A percentile compares a stretch with the other conserved stretches of the same genome.
These are phyloP conservation scores for Pemphigus obesinymphae DNA, from an alignment of 1,140 invertebrate genomes.

Conservation along the genomic window DNA sequence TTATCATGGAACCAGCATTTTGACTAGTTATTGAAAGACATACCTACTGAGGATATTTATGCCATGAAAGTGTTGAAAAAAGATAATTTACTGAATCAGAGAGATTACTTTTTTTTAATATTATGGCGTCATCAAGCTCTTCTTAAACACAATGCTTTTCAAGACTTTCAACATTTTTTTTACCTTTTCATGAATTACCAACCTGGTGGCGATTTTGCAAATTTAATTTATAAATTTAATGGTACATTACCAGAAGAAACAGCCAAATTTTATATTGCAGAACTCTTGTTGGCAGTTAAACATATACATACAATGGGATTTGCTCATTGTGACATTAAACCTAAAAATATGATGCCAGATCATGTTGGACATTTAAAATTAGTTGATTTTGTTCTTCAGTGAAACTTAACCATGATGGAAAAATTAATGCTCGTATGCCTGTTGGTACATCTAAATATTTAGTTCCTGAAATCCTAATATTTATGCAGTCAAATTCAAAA, in stretches of 20 bases:
- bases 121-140: conserved; percentile 73
- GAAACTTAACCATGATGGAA: conserved; percentile 56
- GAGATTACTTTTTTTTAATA: conserved; percentile 50
- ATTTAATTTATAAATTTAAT: conserved; percentile 70
- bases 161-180: conserved; percentile 79
- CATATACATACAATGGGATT: conserved; percentile 93
- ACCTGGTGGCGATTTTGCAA: conserved; percentile 79
- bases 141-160: conserved; percentile 76
- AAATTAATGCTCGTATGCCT: conserved; percentile 59
- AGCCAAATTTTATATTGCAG: conserved; percentile 91
- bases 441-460: conserved; percentile 79
- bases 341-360: conserved; percentile 94
- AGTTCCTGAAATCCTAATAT: conserved; percentile 65
- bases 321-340: conserved; percentile 94
- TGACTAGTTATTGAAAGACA: conserved; percentile 80
- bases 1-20: conserved; percentile 49
- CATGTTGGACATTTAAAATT: conserved; percentile 91
- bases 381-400: conserved; percentile 89
- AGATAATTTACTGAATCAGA: conserved; percentile 63
- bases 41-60: conserved; percentile 83
- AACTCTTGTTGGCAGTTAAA: conserved; percentile 87
- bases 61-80: conserved; percentile 85
- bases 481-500: conserved; percentile 33
- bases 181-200: conserved; percentile 79
- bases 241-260: conserved; percentile 83